Percentiles rank a stretch among this genome's conserved stretches.
These are phyloP conservation scores for Gerris lacustris DNA, from an alignment of 2,888 invertebrate species.

Conservation along the genomic window DNA sequence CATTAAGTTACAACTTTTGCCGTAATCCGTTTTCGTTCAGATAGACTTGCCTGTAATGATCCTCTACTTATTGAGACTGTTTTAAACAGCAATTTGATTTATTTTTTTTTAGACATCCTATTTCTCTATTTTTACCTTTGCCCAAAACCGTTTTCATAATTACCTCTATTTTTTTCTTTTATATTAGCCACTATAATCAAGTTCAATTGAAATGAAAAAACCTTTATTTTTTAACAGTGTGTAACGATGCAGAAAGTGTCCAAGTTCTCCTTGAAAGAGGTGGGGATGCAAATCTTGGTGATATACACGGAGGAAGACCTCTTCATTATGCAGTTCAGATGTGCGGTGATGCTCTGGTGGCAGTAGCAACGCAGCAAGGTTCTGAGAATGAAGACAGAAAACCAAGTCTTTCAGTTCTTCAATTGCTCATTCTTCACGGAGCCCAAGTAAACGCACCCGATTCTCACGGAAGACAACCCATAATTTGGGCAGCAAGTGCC, in stretches of 20 bases:
- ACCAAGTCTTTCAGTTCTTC: constrained; percentile 62
- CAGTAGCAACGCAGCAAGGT: background rate
- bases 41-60: too few species aligned
- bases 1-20: too few species aligned
- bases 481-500: constrained; percentile 95
- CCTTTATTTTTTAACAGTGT: background rate
- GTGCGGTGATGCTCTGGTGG: constrained; percentile 48
- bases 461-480: constrained; percentile 82
- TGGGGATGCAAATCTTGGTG: constrained; percentile 75
- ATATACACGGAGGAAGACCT: constrained; percentile 89
- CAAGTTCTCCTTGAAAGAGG: constrained; percentile 64
- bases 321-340: constrained; percentile 96
- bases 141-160: too few species aligned
- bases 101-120: too few species aligned
- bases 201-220: too few species aligned
- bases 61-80: too few species aligned
- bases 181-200: too few species aligned
- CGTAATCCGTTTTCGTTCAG: too few species aligned
- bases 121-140: too few species aligned
- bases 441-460: constrained; percentile 77
- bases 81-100: too few species aligned
- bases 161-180: too few species aligned
- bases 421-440: constrained; percentile 61
- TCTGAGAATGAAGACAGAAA: constrained; percentile 45
- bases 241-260: background rate